Evolutionary conservation across 92 coral and sea anemone species (phyloP), one percentile per base, ranked within the genome.

Genomic region (Epizoanthus ramosus): DNA sequence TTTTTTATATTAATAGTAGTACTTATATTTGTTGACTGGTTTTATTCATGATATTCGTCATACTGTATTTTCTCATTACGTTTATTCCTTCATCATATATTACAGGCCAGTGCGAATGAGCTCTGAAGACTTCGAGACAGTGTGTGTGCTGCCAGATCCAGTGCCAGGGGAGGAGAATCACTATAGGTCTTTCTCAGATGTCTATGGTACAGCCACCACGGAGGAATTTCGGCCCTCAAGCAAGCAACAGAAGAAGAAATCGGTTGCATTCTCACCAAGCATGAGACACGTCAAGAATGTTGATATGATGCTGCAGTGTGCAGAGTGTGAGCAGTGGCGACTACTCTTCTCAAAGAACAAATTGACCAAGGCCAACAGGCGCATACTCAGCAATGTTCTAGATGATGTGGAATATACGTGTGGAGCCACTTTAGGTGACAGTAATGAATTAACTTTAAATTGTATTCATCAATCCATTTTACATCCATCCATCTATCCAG

Each of bases 261-360:
- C 41, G 14, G 72, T 80, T 33, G 75, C 63, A 4, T 81, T 81
- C 66, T 81, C 85, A 0, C 85, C 85, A 2, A 23, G 58, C 60
- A 19, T 37, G 33, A 54, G 71, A 57, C 84, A 79, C 45, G 73
- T 60, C 24, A 79, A 63, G 54, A 79, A 79, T 24, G 59, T 65
- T 3, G 22, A 79, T 58, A 79, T 60, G 53, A 79, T 79, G 84
- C 53, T 79, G 28, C 84, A 79, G 60, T 79, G 84, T 35, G 16
- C 74, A 14, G 84, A 79, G 41, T 68, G 85, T 68, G 63, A 81
- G 13, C 71, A 45, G 85, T 81, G 85, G 85, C 53, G 79, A 19
- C 66, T 81, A 5, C 58, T 68, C n/a, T 81, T 81, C 28, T 45
- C 85, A 54, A 81, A 81, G 47, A 33, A n/a, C 57, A 80, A 80